Percentiles rank a stretch among this genome's conserved stretches.
Evolutionary conservation across 2,113 vertebrate genomes (phyloP).

Genomic region (Octodon degus): DNA sequence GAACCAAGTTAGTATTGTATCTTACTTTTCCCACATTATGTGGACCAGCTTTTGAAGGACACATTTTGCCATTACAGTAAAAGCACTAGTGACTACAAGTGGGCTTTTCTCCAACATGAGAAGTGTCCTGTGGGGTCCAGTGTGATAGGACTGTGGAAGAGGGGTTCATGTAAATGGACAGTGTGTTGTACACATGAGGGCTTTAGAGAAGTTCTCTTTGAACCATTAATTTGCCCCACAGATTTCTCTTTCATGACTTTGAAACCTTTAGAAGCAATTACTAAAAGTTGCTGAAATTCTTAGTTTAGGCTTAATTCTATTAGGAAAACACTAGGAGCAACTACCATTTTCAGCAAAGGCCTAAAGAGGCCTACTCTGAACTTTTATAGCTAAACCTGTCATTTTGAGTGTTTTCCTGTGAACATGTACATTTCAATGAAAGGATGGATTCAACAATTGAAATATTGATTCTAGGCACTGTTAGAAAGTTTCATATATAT

Average conservation of each 20-base stretch:
- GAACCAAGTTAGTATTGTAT: background rate
- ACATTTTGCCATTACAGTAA: background rate
- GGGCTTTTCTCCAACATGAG: background rate
- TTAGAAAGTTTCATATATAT: background rate
- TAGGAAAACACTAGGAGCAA: background rate
- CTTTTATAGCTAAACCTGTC: background rate
- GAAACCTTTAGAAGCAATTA: background rate
- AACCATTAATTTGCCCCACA: background rate
- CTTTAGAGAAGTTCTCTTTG: background rate
- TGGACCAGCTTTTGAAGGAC: background rate
- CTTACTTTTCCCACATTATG: background rate
- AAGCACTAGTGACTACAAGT: constrained; percentile 20
- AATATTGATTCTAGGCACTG: background rate
- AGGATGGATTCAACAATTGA: background rate
- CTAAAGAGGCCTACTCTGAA: background rate
- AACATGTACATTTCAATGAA: background rate
- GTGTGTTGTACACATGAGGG: background rate
- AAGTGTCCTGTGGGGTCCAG: background rate
- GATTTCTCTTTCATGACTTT: background rate
- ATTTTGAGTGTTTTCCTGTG: background rate
- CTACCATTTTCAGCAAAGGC: background rate
- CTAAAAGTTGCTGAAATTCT: background rate
- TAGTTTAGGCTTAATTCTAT: background rate
- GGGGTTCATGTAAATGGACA: background rate
- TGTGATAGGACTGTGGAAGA: background rate